These are phyloP conservation scores for Helarctos malayanus DNA, from an alignment of 2,797 vertebrate genomes.

Conservation along the genomic window DNA sequence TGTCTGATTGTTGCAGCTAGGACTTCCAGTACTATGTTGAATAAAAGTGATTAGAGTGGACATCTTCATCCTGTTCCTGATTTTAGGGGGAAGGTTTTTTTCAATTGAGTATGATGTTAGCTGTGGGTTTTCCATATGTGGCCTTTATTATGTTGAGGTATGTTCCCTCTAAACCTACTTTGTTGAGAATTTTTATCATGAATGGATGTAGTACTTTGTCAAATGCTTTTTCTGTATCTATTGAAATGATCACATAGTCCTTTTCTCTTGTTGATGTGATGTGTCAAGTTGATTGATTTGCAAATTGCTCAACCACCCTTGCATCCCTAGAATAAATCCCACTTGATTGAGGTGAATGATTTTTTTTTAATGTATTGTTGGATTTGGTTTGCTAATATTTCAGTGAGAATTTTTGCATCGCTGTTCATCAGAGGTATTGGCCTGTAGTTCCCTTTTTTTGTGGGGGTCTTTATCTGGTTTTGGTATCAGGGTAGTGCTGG, in stretches of 20 bases:
- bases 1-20: not conserved
- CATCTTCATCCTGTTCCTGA: not conserved
- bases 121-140: not conserved
- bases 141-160: not conserved
- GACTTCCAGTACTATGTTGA: not conserved
- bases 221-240: not conserved
- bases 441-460: not conserved
- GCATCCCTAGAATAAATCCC: not conserved
- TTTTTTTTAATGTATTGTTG: not conserved
- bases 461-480: not conserved
- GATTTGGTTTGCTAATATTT: not conserved
- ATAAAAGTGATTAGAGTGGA: not conserved
- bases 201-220: not conserved
- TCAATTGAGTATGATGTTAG: not conserved
- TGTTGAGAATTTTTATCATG: not conserved
- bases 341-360: not conserved
- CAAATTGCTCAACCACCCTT: not conserved
- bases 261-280: not conserved
- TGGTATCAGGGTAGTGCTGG: not conserved
- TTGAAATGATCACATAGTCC: not conserved
- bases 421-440: not conserved
- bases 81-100: not conserved
- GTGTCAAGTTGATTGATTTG: not conserved
- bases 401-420: not conserved
- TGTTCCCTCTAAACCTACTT: not conserved